Base-by-base conservation (phyloP, 2,888 invertebrate genomes). In the Melolontha melolontha region DNA sequence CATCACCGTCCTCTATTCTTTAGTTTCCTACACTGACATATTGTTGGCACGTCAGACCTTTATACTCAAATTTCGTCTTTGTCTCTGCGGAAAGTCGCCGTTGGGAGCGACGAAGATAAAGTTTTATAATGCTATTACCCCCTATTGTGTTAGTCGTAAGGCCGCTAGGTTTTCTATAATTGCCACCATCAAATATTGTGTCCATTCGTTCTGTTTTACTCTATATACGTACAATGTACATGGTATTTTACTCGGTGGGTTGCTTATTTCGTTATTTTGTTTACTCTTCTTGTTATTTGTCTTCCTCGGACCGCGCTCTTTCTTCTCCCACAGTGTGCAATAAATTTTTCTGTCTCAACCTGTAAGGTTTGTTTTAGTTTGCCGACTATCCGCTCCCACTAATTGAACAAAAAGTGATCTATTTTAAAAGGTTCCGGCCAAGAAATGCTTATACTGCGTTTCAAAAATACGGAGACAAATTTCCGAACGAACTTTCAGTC, bases 101-200 rank as follows among this genome's bases (percentile, higher is more conserved):
- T 40, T 52, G 66, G 50, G 51, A 68, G 70, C 70, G 67, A 74
- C 67, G 69, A 64, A 69, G 72, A 75, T 63, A 68, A 68, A 70
- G 68, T 70, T 67, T 66, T 63, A 72, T 72, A 73, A 71, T 71
- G 71, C 71, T 72, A 75, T 76, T 75, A 76, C 72, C 70, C 73
- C 70, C 74, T 75, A 75, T 75, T 74, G 74, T 72, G 74, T 74
- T 74, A 71, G 74, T 70, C 71, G 71, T 70, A 66, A 69, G 66
- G 69, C 72, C 68, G 70, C 71, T 70, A 70, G 73, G 73, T 74
- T 75, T 74, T 74, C 73, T 74, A 76, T 76, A 76, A 76, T 75
- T 76, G 74, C 74, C 66, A 64, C 72, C 75, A 75, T 75, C 76
- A 75, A 76, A 74, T 74, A 76, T 74, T 70, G 72, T 71, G 72